phyloP scores from a whole-genome alignment of 2,797 vertebrate genomes.

The Vespertilio murinus region DNA sequence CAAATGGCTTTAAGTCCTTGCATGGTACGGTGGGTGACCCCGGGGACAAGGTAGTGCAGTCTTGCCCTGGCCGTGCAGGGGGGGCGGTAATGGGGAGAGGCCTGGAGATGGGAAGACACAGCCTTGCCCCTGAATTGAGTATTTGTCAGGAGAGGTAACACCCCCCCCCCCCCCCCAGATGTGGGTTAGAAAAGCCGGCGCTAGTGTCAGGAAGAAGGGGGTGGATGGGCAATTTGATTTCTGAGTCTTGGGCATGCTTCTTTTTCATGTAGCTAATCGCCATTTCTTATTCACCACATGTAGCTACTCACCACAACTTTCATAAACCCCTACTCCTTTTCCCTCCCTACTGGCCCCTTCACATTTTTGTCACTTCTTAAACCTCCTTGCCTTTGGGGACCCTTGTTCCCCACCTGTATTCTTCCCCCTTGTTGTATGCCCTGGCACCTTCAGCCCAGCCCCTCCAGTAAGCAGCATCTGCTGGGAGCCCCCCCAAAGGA shows the following conservation, averaged over 20 bases:
- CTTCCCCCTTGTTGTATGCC: background rate
- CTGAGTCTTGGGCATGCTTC: background rate
- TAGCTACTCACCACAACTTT: background rate
- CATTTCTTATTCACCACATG: background rate
- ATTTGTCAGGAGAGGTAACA: background rate
- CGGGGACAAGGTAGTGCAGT: background rate
- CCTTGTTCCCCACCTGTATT: background rate
- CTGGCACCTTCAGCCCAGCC: background rate
- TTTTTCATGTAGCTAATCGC: background rate
- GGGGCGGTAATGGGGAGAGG: background rate
- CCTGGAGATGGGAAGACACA: background rate
- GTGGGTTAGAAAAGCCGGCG: background rate
- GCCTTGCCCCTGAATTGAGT: background rate
- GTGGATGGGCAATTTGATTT: background rate
- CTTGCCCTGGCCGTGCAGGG: background rate
- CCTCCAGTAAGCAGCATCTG: background rate
- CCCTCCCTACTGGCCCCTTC: background rate
- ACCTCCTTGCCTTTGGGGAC: background rate
- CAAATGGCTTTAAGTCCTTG: slow-evolving; percentile 32
- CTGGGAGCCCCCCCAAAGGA: background rate
- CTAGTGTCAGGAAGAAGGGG: background rate
- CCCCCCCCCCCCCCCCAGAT: background rate
- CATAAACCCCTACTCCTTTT: background rate
- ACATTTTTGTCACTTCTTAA: slow-evolving; percentile 16
- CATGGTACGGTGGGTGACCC: background rate